Percentiles rank a stretch among this genome's conserved stretches.
phyloP scores from a whole-genome alignment of 2,888 invertebrate species.

The Zonitis immaculata region DNA sequence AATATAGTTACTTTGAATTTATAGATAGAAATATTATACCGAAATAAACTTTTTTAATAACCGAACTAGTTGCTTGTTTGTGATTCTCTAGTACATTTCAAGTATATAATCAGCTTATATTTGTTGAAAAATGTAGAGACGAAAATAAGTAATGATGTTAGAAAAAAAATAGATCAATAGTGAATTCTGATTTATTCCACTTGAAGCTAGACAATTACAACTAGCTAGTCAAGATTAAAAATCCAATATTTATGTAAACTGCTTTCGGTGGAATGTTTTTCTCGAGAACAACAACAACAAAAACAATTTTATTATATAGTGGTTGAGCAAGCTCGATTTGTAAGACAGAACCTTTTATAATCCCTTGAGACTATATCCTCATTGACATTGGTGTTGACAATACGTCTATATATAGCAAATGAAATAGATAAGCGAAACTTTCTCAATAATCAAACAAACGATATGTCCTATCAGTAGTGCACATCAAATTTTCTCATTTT shows the following conservation, averaged over 20 bases:
- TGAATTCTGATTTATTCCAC: background rate
- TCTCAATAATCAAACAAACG: background rate
- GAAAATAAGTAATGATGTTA: no score
- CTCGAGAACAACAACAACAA: background rate
- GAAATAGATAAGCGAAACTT: background rate
- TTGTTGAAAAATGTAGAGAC: no score
- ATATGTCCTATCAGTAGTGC: background rate
- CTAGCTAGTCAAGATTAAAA: conserved; percentile 21
- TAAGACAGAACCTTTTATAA: background rate
- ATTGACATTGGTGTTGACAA: background rate
- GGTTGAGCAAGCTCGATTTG: background rate
- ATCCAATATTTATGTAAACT: conserved; percentile 25
- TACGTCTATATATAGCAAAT: background rate
- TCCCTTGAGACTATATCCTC: background rate
- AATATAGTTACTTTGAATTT: no score
- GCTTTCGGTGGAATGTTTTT: conserved; percentile 2
- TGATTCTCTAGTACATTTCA: no score
- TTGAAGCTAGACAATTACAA: no score
- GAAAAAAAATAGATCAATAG: background rate
- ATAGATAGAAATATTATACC: no score
- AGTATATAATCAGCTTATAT: no score
- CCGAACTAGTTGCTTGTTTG: no score
- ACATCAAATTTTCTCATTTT: background rate
- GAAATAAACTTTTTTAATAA: no score
- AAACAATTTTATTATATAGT: background rate